Evolutionary conservation across 1,140 invertebrate genomes (phyloP).

Genomic region (Polypedilum vanderplanki): DNA sequence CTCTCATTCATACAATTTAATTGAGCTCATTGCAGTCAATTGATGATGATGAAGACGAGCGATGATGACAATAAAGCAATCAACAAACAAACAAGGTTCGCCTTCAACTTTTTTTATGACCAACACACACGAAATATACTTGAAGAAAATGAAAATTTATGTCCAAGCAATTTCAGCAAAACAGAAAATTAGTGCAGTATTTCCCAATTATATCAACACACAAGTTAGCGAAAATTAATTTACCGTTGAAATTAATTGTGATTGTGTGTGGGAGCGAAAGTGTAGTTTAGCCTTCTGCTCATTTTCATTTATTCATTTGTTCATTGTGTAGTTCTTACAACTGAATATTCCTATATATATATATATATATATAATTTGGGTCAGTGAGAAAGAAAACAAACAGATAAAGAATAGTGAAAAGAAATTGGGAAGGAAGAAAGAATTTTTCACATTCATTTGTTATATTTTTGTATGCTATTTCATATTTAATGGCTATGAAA

Average conservation of each 20-base stretch:
- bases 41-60: too few species aligned
- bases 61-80: too few species aligned
- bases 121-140: background rate
- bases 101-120: background rate
- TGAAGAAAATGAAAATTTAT: background rate
- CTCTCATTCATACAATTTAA: background rate
- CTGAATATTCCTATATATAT: background rate
- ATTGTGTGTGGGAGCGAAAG: background rate
- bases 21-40: too few species aligned
- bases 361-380: background rate
- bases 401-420: too few species aligned
- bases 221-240: background rate
- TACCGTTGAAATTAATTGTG: conserved; percentile 8
- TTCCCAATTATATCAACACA: conserved; percentile 12
- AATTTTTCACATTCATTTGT: background rate
- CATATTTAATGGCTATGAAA: background rate
- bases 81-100: too few species aligned
- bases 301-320: background rate
- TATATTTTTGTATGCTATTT: too few species aligned
- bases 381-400: background rate
- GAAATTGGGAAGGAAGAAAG: background rate
- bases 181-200: conserved; percentile 5
- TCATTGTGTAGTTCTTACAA: background rate
- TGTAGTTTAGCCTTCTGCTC: background rate
- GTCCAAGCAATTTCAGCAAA: background rate